A percentile compares a stretch with the other conserved stretches of the same genome.
Evolutionary conservation across 2,797 vertebrate genomes (phyloP).

Genomic region (Myotis daubentonii): DNA sequence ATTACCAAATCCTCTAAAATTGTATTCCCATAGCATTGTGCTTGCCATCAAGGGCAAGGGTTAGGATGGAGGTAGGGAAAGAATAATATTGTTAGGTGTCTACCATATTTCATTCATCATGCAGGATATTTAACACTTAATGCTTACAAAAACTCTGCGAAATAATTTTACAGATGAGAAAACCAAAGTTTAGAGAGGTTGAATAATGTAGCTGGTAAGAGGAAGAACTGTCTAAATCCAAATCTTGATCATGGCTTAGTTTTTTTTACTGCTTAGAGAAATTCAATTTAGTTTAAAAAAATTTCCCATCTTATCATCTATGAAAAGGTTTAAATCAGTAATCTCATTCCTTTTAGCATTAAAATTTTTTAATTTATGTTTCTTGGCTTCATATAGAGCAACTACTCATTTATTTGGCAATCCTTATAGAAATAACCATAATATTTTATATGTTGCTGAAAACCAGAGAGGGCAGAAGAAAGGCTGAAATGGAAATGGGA

Average conservation of each 20-base stretch:
- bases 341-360: slow-evolving; percentile 7
- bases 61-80: not conserved
- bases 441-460: slow-evolving; percentile 22
- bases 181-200: not conserved
- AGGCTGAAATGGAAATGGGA: not conserved
- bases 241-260: not conserved
- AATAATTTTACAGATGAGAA: not conserved
- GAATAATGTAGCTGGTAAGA: not conserved
- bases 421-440: not conserved
- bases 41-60: not conserved
- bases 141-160: not conserved
- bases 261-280: slow-evolving; percentile 32
- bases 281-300: slow-evolving; percentile 11
- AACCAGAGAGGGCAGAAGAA: not conserved
- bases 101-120: not conserved
- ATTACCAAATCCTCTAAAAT: not conserved
- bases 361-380: not conserved
- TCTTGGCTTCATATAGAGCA: not conserved
- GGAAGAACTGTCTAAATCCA: not conserved
- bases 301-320: slow-evolving; percentile 9
- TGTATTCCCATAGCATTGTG: not conserved
- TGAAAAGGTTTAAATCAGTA: not conserved
- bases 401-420: not conserved
- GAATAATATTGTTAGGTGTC: not conserved
- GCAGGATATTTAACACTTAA: not conserved